Evolutionary conservation across 2,797 vertebrate genomes (phyloP).

Genomic region (Mico argentatus): DNA sequence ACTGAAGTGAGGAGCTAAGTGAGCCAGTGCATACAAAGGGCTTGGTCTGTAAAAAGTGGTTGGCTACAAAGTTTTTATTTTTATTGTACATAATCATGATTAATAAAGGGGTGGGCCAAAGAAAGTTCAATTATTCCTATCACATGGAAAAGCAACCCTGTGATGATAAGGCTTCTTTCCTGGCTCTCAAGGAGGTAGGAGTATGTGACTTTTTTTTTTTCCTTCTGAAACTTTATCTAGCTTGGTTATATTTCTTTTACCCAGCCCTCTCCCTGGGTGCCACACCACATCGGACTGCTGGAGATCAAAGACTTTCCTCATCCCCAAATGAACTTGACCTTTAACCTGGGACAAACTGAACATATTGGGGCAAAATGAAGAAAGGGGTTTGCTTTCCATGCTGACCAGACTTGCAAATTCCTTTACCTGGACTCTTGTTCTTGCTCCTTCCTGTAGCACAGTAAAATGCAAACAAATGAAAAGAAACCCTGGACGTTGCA

Average conservation of each 20-base stretch:
- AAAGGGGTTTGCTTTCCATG: background rate
- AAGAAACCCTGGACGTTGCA: background rate
- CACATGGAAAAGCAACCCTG: background rate
- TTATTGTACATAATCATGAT: accelerated
- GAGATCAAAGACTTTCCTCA: background rate
- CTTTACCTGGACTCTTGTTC: background rate
- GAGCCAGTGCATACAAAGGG: accelerated
- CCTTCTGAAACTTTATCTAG: background rate
- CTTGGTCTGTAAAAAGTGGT: background rate
- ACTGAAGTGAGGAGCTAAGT: background rate
- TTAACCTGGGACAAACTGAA: background rate
- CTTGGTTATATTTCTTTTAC: background rate
- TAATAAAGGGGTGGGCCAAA: background rate
- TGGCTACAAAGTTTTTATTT: background rate
- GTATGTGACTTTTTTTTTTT: background rate
- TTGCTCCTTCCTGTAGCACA: background rate
- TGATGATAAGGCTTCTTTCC: background rate
- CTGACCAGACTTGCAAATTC: background rate
- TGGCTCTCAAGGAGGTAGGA: background rate
- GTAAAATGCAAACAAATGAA: background rate
- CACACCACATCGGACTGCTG: background rate
- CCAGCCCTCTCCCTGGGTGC: background rate
- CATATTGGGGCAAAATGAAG: background rate
- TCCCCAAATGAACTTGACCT: background rate
- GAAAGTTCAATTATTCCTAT: background rate